Evolutionary conservation across 2,113 vertebrate genomes (phyloP).

Genomic region (Sylvicapra grimmia): DNA sequence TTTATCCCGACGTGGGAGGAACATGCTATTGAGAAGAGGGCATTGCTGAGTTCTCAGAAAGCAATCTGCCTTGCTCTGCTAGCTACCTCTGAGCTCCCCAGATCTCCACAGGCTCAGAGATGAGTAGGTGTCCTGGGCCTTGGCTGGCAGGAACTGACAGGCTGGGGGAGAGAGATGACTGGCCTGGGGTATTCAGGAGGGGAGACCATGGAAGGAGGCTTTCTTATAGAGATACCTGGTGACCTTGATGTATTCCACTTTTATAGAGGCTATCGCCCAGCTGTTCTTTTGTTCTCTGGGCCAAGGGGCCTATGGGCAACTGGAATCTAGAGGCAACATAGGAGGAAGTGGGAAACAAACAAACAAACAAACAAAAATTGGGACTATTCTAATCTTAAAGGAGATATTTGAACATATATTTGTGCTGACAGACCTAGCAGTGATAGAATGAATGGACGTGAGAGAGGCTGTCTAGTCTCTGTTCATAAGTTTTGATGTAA

Average conservation of each 20-base stretch:
- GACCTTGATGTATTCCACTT: constrained; percentile 81
- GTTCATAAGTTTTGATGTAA: not conserved
- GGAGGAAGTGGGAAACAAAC: constrained; percentile 71
- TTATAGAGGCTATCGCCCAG: constrained; percentile 81
- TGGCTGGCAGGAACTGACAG: constrained; percentile 54
- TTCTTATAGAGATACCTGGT: constrained; percentile 87
- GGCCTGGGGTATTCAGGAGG: not conserved
- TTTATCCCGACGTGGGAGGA: not conserved
- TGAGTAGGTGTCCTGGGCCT: constrained; percentile 8
- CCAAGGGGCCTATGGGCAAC: constrained; percentile 75
- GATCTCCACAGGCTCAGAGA: not conserved
- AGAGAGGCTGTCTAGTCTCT: constrained; percentile 30
- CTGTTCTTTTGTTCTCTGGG: constrained; percentile 78
- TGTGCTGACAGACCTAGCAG: not conserved
- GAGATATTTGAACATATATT: constrained; percentile 47
- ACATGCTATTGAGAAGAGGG: not conserved
- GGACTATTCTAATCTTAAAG: constrained; percentile 75
- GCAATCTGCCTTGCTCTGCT: not conserved
- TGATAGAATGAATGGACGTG: not conserved
- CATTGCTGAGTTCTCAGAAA: not conserved
- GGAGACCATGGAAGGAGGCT: constrained; percentile 51
- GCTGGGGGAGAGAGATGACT: constrained; percentile 10
- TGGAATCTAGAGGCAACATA: constrained; percentile 68
- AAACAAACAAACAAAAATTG: constrained; percentile 53
- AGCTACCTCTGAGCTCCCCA: not conserved